Base-by-base conservation (phyloP, 2,888 invertebrate genomes). In the Tenthredo amoena region DNA sequence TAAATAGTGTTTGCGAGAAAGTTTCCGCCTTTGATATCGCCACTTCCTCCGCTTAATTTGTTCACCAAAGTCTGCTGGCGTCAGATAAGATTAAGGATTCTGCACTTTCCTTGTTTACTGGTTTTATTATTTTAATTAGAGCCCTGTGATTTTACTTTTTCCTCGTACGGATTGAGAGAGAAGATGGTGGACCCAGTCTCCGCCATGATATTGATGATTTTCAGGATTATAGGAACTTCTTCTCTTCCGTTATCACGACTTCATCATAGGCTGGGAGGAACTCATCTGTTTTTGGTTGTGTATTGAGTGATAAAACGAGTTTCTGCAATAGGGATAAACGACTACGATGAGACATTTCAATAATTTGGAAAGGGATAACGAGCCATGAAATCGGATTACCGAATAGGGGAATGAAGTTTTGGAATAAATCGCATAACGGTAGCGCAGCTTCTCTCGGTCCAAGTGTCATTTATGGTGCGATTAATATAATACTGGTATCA, bases 11-110 rank as follows among this genome's bases (percentile, higher is more conserved):
- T 37, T 21, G 12, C 72, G n/a, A 7, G n/a, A 72, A 40, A 43
- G 72, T 72, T 74, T 74, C 72, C 72, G n/a, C 4, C 5, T 74
- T 74, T 18, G 43, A 10, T 74, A 77, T 55, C 77, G 55, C 47
- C 34, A 77, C 77, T 77, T 77, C 55, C 77, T n/a, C 15, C 6
- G 77, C 18, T 77, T 40, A 43, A 74, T 74, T 43, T 77, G 34
- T 50, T 47, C 18, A 47, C 31, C 18, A 50, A 9, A 47, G 40
- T n/a, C 43, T 21, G 40, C 43, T 37, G n/a, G 50, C n/a, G 50
- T 77, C 50, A 62, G 62, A 81, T 62, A 37, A 37, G 37, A 62
- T 37, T 58, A 34, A 12, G 72, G 26, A 62, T 62, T 40, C 62
- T 7, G 31, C 7, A 62, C 5, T 81, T 81, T 81, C 81, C 58